phyloP scores from a whole-genome alignment of 1,140 invertebrate species.

The Nomia melanderi region DNA sequence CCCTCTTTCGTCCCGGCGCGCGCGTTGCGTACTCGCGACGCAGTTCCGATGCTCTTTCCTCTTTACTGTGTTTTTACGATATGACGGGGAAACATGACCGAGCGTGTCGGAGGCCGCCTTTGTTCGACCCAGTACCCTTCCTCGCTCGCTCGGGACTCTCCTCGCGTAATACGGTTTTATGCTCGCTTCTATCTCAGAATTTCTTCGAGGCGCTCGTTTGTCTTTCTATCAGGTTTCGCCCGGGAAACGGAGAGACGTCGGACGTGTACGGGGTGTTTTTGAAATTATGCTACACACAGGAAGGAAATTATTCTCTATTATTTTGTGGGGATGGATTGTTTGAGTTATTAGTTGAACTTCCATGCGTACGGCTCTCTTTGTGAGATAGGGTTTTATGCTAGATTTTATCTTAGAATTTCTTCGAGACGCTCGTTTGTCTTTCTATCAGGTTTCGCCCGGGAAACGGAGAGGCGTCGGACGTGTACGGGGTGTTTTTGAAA shows the following conservation, averaged over 20 bases:
- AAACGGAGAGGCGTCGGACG: neutral
- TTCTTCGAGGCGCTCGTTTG: conserved; percentile 27
- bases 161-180: conserved; percentile 56
- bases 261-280: too few species aligned
- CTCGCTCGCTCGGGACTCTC: too few species aligned
- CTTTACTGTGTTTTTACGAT: conserved; percentile 56
- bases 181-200: conserved; percentile 34
- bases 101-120: conserved; percentile 36
- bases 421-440: conserved; percentile 4
- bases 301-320: too few species aligned
- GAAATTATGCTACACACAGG: too few species aligned
- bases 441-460: neutral
- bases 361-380: neutral
- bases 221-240: conserved; percentile 7
- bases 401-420: conserved; percentile 42
- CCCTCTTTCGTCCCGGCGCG: neutral
- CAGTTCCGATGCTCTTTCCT: conserved; percentile 31
- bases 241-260: neutral
- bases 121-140: conserved; percentile 37
- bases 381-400: conserved; percentile 55
- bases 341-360: too few species aligned
- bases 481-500: too few species aligned
- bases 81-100: conserved; percentile 41
- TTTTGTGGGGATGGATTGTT: too few species aligned
- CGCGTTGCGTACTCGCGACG: conserved; percentile 13